A percentile compares a stretch with the other conserved stretches of the same genome.
Conservation (phyloP, 35 echinoderm and acorn worm species). For the Eucidaris tribuloides region DNA sequence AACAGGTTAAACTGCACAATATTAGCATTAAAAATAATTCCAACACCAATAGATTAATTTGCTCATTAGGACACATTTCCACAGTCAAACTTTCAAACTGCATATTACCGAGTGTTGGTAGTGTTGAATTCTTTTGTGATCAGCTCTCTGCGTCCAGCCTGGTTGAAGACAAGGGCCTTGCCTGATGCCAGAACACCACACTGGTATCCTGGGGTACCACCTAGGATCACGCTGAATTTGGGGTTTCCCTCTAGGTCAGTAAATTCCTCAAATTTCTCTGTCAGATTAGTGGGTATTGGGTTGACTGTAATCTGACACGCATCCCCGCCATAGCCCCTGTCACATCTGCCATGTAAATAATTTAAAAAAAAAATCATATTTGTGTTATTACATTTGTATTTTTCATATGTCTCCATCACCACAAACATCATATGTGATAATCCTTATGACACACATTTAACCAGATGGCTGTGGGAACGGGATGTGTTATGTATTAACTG, state of each 20-base stretch:
- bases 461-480: no score
- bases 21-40: no score
- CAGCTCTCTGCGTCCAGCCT: constrained; percentile 51
- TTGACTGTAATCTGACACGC: constrained; percentile 31
- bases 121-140: constrained; percentile 73
- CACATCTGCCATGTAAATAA: constrained; percentile 49
- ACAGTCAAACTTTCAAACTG: neutral
- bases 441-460: no score
- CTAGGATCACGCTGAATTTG: constrained; percentile 37
- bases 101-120: constrained; percentile 55
- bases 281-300: constrained; percentile 18
- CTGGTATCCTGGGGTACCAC: constrained; percentile 51
- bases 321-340: constrained; percentile 33
- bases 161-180: constrained; percentile 89
- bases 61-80: no score
- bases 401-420: no score
- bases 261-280: constrained; percentile 63
- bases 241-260: constrained; percentile 12
- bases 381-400: no score
- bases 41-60: neutral
- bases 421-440: no score
- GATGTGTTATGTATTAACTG: no score
- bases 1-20: no score
- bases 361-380: no score
- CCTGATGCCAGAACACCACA: constrained; percentile 78